Percentiles rank a stretch among this genome's conserved stretches.
These are phyloP conservation scores for Adelosebastes latens DNA, from an alignment of 2,797 vertebrate species.

Conservation along the genomic window DNA sequence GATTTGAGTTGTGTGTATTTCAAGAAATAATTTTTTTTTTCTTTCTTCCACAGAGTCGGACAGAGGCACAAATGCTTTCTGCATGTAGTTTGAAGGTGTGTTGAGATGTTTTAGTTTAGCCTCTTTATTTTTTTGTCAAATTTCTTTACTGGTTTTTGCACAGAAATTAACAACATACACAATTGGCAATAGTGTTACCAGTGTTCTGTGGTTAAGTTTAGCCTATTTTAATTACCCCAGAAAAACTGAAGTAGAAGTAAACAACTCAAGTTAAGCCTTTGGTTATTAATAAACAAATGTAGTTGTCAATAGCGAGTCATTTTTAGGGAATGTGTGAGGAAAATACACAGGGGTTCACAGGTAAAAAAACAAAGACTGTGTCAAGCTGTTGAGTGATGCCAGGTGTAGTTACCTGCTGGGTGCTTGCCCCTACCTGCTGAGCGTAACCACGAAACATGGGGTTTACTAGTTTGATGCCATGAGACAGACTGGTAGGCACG, in stretches of 20 bases:
- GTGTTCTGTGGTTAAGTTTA: no score
- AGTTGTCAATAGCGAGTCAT: neutral
- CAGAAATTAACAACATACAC: no score
- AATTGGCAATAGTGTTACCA: no score
- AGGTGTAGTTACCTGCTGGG: constrained; percentile 82
- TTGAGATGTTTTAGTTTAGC: neutral
- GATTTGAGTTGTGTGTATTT: neutral
- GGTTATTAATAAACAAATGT: neutral
- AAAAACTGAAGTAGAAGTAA: neutral
- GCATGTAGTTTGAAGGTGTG: neutral
- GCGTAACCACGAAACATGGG: constrained; percentile 99
- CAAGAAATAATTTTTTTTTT: neutral
- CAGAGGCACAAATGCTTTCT: neutral
- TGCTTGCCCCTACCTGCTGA: constrained; percentile 86
- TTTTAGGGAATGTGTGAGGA: neutral
- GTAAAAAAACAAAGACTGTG: constrained; percentile 9
- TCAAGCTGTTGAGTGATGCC: constrained; percentile 36
- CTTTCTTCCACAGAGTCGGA: neutral
- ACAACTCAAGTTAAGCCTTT: neutral
- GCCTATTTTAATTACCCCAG: no score
- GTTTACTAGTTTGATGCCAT: constrained; percentile 98
- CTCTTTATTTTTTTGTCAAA: no score
- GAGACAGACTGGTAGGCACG: constrained; percentile 94
- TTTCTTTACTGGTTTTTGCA: no score
- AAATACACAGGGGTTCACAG: neutral